A percentile compares a stretch with the other conserved stretches of the same genome.
These are phyloP conservation scores for Drosophila kuntzei DNA, from an alignment of 2,888 invertebrate genomes.

Conservation along the genomic window DNA sequence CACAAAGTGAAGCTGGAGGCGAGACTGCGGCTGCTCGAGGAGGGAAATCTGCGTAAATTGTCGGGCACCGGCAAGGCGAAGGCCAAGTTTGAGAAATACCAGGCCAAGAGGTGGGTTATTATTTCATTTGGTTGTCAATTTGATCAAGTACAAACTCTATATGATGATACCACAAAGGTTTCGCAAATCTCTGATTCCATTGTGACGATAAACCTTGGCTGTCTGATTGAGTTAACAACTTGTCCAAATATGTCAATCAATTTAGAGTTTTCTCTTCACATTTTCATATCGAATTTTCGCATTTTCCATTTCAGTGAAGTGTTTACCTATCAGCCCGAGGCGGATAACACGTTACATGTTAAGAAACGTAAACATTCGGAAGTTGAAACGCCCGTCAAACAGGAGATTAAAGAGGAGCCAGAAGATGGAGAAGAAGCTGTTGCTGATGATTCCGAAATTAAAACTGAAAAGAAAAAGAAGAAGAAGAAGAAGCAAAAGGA, in stretches of 20 bases:
- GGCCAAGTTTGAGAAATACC: conserved; percentile 97
- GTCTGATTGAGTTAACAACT: conserved; percentile 69
- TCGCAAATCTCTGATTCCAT: conserved; percentile 82
- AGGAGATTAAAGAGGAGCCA: conserved; percentile 33
- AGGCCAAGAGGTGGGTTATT: conserved; percentile 86
- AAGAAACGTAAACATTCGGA: conserved; percentile 87
- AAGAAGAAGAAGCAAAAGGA: conserved; percentile 82
- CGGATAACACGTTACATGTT: conserved; percentile 91
- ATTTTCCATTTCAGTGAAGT: conserved; percentile 88
- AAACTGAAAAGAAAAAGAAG: conserved; percentile 81
- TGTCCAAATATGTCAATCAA: conserved; percentile 3
- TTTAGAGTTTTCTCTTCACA: background rate
- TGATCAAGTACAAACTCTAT: conserved; percentile 34
- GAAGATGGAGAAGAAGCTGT: conserved; percentile 21
- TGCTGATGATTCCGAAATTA: conserved; percentile 46
- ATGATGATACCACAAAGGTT: conserved; percentile 86
- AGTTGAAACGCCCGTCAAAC: conserved; percentile 76
- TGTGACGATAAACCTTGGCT: conserved; percentile 84
- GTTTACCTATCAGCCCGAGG: conserved; percentile 91
- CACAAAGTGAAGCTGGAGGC: conserved; percentile 95
- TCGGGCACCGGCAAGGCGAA: conserved; percentile 96
- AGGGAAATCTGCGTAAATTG: conserved; percentile 92
- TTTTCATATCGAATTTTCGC: conserved; percentile 4
- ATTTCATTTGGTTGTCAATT: background rate
- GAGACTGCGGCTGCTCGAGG: conserved; percentile 92